A percentile compares a stretch with the other conserved stretches of the same genome.
These are phyloP conservation scores for Tethea ocularis DNA, from an alignment of 2,888 invertebrate genomes.

Conservation along the genomic window DNA sequence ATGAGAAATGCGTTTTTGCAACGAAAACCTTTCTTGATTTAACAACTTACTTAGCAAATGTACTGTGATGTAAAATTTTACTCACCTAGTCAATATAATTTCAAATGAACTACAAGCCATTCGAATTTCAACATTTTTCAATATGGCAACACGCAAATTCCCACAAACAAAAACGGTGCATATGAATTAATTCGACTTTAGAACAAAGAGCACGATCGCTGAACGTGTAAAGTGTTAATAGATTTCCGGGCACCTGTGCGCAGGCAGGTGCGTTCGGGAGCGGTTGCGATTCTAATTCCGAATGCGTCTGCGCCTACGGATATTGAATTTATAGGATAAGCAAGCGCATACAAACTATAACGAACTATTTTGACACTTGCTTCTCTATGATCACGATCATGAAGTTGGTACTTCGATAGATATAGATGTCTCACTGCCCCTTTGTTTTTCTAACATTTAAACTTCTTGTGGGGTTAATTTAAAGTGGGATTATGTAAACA, in stretches of 20 bases:
- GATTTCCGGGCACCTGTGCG: slow-evolving; percentile 71
- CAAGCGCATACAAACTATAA: no score
- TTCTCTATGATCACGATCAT: no score
- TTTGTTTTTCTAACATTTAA: no score
- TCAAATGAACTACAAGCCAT: not conserved
- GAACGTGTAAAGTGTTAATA: slow-evolving; percentile 53
- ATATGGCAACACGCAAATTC: slow-evolving; percentile 7
- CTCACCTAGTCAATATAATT: no score
- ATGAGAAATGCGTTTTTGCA: not conserved
- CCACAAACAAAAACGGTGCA: slow-evolving; percentile 1
- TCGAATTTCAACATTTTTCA: not conserved
- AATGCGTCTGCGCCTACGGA: slow-evolving; percentile 40
- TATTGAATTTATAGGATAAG: slow-evolving; percentile 39
- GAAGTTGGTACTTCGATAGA: no score
- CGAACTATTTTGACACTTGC: no score
- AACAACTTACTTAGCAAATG: no score
- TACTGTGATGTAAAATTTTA: no score
- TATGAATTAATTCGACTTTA: slow-evolving; percentile 4
- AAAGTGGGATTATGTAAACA: no score
- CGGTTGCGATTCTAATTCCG: slow-evolving; percentile 40
- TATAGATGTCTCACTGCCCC: no score
- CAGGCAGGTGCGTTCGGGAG: slow-evolving; percentile 58
- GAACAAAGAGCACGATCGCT: slow-evolving; percentile 46
- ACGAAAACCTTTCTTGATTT: not conserved
- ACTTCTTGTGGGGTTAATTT: no score